Evolutionary conservation across 2,888 invertebrate genomes (phyloP).

Genomic region (Sarcophaga rosellei): DNA sequence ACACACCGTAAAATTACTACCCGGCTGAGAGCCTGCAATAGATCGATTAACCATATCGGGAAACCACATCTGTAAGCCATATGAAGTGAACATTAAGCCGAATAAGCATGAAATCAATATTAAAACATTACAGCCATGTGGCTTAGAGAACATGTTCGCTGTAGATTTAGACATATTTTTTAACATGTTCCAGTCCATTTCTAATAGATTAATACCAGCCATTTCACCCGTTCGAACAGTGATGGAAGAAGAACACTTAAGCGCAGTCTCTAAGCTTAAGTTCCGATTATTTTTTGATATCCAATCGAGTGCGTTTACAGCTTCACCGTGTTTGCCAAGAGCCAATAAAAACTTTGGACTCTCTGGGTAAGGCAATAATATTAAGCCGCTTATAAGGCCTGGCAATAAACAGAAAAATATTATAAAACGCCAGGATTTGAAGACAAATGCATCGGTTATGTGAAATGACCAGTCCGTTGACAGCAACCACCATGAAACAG

Average conservation of each 20-base stretch:
- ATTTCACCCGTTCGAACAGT: slow-evolving; percentile 72
- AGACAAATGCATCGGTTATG: slow-evolving; percentile 73
- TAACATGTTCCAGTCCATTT: slow-evolving; percentile 70
- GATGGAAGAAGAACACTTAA: slow-evolving; percentile 68
- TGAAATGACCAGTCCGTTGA: slow-evolving; percentile 74
- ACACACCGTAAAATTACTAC: slow-evolving; percentile 72
- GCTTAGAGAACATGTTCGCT: slow-evolving; percentile 75
- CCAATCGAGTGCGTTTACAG: slow-evolving; percentile 74
- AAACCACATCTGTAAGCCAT: slow-evolving; percentile 79
- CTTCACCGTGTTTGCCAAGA: slow-evolving; percentile 71
- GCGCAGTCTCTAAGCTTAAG: slow-evolving; percentile 66
- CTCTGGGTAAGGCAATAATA: slow-evolving; percentile 74
- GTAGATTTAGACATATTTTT: slow-evolving; percentile 74
- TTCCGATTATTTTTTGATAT: slow-evolving; percentile 74
- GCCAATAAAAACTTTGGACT: slow-evolving; percentile 76
- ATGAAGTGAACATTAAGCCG: slow-evolving; percentile 76
- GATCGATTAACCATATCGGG: slow-evolving; percentile 79
- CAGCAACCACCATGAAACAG: slow-evolving; percentile 75
- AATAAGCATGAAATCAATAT: slow-evolving; percentile 72
- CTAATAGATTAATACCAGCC: slow-evolving; percentile 70
- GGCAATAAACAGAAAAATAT: slow-evolving; percentile 74
- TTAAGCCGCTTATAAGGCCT: slow-evolving; percentile 73
- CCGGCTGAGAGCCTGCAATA: slow-evolving; percentile 64
- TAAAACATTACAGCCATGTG: slow-evolving; percentile 74
- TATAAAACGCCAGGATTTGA: slow-evolving; percentile 76